phyloP scores from a whole-genome alignment of 1,140 invertebrate species.

The Oryctes rhinoceros region DNA sequence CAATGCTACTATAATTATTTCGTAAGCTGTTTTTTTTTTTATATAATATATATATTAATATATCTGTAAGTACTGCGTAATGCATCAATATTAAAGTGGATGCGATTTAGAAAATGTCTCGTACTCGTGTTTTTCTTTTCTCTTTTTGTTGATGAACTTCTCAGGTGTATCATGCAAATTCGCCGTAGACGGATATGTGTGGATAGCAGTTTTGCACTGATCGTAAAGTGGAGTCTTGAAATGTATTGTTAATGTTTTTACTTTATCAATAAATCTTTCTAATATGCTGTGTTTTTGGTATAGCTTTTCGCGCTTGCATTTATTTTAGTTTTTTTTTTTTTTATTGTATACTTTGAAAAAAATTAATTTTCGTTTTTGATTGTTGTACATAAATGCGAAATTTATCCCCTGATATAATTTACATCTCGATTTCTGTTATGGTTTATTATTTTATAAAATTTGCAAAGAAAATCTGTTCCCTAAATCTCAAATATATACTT shows the following conservation, averaged over 20 bases:
- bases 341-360: background rate
- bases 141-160: slow-evolving; percentile 6
- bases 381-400: background rate
- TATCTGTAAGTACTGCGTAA: background rate
- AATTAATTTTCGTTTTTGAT: background rate
- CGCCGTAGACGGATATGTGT: background rate
- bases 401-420: background rate
- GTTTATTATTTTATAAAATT: too few relatives aligned
- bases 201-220: slow-evolving; percentile 20
- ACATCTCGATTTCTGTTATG: too few relatives aligned
- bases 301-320: background rate
- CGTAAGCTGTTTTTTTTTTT: background rate
- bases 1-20: slow-evolving; percentile 22
- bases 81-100: background rate
- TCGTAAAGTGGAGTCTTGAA: slow-evolving; percentile 1
- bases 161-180: background rate
- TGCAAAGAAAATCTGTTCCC: too few relatives aligned
- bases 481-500: too few relatives aligned
- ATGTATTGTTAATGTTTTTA: slow-evolving; percentile 30
- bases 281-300: slow-evolving; percentile 1
- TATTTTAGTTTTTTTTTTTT: slow-evolving; percentile 1
- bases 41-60: background rate
- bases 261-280: slow-evolving; percentile 7
- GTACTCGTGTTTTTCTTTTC: background rate
- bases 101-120: background rate